These are phyloP conservation scores for Heteronetta atricapilla DNA, from an alignment of 2,113 vertebrate species.

Conservation along the genomic window DNA sequence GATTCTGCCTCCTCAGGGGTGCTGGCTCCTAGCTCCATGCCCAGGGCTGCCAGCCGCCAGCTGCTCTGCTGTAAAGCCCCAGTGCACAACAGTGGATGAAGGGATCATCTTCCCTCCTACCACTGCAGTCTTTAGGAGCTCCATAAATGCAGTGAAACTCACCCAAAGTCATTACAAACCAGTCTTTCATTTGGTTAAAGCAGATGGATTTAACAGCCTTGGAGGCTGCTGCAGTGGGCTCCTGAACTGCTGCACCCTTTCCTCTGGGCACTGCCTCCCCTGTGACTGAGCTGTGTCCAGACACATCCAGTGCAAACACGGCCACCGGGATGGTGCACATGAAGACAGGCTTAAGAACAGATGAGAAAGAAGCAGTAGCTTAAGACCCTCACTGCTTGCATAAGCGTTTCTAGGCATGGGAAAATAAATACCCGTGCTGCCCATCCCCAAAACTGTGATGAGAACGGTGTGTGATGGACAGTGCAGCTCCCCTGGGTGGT, in stretches of 20 bases:
- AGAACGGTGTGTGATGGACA: background rate
- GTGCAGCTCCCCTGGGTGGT: fast-evolving
- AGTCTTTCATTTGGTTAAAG: background rate
- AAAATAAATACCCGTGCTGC: background rate
- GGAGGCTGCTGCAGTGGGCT: background rate
- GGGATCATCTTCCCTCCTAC: background rate
- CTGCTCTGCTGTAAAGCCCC: background rate
- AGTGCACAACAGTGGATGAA: background rate
- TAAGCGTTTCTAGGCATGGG: background rate
- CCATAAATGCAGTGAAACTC: background rate
- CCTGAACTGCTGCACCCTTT: background rate
- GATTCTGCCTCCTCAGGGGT: background rate
- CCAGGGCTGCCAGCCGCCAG: background rate
- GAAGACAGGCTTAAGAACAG: background rate
- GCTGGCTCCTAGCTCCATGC: background rate
- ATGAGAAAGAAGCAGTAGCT: background rate
- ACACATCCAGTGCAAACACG: fast-evolving
- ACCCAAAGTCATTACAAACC: background rate
- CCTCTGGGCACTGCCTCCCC: background rate
- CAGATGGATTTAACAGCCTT: background rate
- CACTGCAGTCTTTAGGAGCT: background rate
- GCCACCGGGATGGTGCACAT: background rate
- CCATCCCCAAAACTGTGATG: background rate
- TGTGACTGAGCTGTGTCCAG: background rate
- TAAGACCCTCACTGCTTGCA: background rate